These are phyloP conservation scores for Pipistrellus nathusii DNA, from an alignment of 2,797 vertebrate species.

Conservation along the genomic window DNA sequence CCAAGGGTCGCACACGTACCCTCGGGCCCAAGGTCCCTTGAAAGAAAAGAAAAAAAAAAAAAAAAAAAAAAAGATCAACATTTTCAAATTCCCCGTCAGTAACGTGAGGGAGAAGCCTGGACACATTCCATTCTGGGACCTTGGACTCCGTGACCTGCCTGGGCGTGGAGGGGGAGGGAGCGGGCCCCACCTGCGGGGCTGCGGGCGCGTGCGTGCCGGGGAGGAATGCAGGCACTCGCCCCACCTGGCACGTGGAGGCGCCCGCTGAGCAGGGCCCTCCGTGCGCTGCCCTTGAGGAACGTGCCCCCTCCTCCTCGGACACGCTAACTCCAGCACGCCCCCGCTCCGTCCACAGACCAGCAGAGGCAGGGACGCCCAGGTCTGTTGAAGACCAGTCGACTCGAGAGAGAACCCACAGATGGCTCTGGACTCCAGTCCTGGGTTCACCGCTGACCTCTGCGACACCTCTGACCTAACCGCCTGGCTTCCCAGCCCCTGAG, in stretches of 20 bases:
- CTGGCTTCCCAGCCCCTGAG: rapidly evolving
- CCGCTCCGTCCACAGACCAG: neutral
- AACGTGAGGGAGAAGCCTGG: neutral
- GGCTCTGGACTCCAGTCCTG: neutral
- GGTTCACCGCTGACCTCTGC: neutral
- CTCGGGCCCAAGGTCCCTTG: neutral
- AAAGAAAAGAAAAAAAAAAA: neutral
- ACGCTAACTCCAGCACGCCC: neutral
- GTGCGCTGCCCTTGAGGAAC: neutral
- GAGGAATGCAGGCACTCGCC: rapidly evolving
- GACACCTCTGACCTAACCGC: rapidly evolving
- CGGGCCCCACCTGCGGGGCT: neutral
- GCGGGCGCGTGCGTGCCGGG: neutral
- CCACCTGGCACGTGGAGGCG: neutral
- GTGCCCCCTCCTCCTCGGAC: neutral
- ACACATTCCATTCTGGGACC: neutral
- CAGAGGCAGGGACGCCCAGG: neutral
- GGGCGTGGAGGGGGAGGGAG: neutral
- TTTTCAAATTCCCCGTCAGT: neutral
- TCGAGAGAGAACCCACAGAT: neutral
- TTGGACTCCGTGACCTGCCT: neutral
- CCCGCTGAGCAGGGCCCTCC: rapidly evolving
- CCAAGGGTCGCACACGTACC: rapidly evolving
- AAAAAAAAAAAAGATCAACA: too few species aligned
- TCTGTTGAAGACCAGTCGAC: rapidly evolving